phyloP scores from a whole-genome alignment of 2,888 invertebrate genomes.

The Oithona nana region DNA sequence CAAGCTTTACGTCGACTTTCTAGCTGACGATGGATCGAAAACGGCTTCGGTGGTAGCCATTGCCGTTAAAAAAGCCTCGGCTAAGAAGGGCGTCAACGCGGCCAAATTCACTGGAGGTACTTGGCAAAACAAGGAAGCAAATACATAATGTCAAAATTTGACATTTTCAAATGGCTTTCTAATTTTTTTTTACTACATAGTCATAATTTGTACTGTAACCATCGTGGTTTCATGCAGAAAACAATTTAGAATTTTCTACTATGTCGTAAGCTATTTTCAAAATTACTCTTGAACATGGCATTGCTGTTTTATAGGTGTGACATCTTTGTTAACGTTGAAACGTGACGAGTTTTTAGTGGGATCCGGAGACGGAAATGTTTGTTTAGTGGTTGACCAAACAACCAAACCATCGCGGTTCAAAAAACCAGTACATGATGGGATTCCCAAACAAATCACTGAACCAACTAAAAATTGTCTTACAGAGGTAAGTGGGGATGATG shows the following conservation, averaged over 20 bases:
- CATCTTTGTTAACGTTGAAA: neutral
- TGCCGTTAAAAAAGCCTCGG: neutral
- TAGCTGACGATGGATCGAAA: neutral
- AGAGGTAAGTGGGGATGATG: neutral
- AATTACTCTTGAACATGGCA: no score
- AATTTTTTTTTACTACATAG: no score
- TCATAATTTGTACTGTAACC: no score
- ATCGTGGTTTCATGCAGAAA: no score
- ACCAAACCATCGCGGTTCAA: neutral
- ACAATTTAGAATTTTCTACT: no score
- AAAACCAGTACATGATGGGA: neutral
- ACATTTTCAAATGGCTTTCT: no score
- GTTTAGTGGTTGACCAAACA: neutral
- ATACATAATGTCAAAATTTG: no score
- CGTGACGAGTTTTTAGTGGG: neutral
- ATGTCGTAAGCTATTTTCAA: no score
- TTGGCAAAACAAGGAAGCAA: no score
- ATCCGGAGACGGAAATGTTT: neutral
- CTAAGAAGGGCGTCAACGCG: neutral
- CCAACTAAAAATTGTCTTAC: neutral
- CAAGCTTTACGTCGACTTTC: neutral
- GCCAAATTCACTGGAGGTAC: slow-evolving; percentile 2
- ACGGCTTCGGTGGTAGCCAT: neutral
- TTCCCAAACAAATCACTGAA: neutral
- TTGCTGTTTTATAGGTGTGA: neutral